phyloP scores from a whole-genome alignment of 2,113 vertebrate genomes.

The Rana temporaria region DNA sequence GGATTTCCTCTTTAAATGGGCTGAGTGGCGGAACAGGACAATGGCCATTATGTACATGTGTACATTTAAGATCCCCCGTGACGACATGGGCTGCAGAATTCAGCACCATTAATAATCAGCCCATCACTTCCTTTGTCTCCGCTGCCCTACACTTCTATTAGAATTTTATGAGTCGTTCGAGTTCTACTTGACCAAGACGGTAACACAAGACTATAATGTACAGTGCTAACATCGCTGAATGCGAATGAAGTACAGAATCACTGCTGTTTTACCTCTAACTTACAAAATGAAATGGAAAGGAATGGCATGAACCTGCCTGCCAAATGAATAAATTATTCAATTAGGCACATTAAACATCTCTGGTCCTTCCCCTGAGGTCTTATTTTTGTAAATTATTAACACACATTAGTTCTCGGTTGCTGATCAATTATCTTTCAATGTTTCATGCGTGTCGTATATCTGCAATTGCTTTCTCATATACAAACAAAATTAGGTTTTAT shows the following conservation, averaged over 20 bases:
- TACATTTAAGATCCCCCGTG: conserved; percentile 50
- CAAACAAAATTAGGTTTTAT: conserved; percentile 1
- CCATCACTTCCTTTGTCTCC: conserved; percentile 40
- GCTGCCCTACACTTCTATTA: conserved; percentile 6
- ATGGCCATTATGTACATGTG: conserved; percentile 38
- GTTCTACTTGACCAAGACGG: conserved; percentile 11
- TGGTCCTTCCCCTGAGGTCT: not conserved
- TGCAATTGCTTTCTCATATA: conserved; percentile 1
- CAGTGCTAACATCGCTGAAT: not conserved
- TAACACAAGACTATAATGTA: not conserved
- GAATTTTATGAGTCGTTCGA: conserved; percentile 20
- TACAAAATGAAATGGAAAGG: not conserved
- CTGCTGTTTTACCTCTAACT: not conserved
- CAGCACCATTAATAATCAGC: conserved; percentile 40
- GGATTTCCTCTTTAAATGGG: conserved; percentile 2
- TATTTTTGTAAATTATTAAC: conserved; percentile 50
- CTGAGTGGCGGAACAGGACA: conserved; percentile 15
- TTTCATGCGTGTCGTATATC: conserved; percentile 18
- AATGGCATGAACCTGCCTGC: conserved; percentile 7
- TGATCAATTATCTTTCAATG: conserved; percentile 49
- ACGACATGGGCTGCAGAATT: conserved; percentile 37
- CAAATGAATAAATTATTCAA: conserved; percentile 43
- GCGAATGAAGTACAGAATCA: not conserved
- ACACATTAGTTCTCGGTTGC: conserved; percentile 55
- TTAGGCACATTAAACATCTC: conserved; percentile 29